A percentile compares a stretch with the other conserved stretches of the same genome.
These are phyloP conservation scores for Xyrauchen texanus DNA, from an alignment of 2,113 vertebrate species.

Conservation along the genomic window DNA sequence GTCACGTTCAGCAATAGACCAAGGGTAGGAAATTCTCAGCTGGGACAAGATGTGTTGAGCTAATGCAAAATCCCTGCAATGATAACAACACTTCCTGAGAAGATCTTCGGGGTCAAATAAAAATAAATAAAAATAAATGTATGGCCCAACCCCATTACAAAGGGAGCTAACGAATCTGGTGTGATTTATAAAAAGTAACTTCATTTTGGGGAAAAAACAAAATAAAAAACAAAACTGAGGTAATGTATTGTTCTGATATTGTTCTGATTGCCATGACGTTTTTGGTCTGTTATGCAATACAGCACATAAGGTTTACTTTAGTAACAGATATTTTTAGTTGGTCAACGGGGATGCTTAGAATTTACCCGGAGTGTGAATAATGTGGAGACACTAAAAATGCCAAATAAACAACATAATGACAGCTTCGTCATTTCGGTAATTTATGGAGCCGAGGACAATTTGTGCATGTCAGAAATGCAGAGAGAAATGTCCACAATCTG, in stretches of 20 bases:
- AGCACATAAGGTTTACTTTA: conserved; percentile 71
- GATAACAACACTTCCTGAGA: conserved; percentile 47
- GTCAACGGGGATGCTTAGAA: conserved; percentile 51
- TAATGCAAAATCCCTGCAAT: conserved; percentile 23
- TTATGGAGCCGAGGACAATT: conserved; percentile 45
- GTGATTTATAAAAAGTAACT: conserved; percentile 9
- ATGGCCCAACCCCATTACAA: background rate
- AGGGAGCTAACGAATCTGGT: background rate
- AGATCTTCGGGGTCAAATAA: conserved; percentile 55
- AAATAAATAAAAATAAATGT: conserved; percentile 22
- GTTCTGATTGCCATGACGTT: conserved; percentile 42
- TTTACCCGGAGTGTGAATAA: conserved; percentile 48
- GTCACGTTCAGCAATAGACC: conserved; percentile 20
- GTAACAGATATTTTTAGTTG: conserved; percentile 72
- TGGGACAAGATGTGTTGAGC: conserved; percentile 30
- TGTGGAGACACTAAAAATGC: conserved; percentile 46
- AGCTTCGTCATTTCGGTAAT: conserved; percentile 39
- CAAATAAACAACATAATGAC: conserved; percentile 38
- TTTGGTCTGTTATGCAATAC: conserved; percentile 66
- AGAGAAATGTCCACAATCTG: conserved; percentile 57
- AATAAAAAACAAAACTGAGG: background rate
- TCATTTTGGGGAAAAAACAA: background rate
- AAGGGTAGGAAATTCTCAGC: conserved; percentile 51
- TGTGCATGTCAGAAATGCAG: conserved; percentile 59
- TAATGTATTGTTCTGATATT: conserved; percentile 34